Evolutionary conservation across 2,797 vertebrate species (phyloP).

Genomic region (Danio aesculapii): DNA sequence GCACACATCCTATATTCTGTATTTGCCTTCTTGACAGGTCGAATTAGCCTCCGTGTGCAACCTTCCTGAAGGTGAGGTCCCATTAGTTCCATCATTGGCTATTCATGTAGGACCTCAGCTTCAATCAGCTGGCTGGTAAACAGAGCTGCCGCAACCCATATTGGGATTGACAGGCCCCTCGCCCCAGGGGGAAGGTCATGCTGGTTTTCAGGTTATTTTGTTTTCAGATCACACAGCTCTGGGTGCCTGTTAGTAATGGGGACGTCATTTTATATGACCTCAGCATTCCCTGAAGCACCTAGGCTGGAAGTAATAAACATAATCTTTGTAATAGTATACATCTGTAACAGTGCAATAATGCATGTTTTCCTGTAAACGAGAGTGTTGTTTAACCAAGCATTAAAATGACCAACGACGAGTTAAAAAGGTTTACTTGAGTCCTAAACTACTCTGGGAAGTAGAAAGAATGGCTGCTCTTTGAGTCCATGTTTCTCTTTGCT

Average conservation of each 20-base stretch:
- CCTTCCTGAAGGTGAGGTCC: slow-evolving; percentile 48
- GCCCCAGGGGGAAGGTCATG: slow-evolving; percentile 45
- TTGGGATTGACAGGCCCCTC: slow-evolving; percentile 49
- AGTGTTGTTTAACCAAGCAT: neutral
- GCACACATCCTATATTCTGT: slow-evolving; percentile 17
- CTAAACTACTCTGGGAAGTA: slow-evolving; percentile 1
- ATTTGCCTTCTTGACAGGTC: slow-evolving; percentile 37
- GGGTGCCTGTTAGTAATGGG: slow-evolving; percentile 26
- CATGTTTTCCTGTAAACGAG: neutral
- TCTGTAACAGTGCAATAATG: neutral
- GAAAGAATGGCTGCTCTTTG: slow-evolving; percentile 1
- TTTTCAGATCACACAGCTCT: slow-evolving; percentile 41
- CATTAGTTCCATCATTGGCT: slow-evolving; percentile 56
- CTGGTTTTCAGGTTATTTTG: slow-evolving; percentile 58
- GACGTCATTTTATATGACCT: slow-evolving; percentile 24
- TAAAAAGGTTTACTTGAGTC: neutral
- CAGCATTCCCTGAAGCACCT: neutral
- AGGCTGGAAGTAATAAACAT: slow-evolving; percentile 29
- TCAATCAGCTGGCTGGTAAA: slow-evolving; percentile 52
- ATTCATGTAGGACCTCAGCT: slow-evolving; percentile 48
- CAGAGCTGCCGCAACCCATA: slow-evolving; percentile 20
- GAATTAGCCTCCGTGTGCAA: slow-evolving; percentile 43
- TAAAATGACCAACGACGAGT: neutral
- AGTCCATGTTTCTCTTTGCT: slow-evolving; percentile 19
- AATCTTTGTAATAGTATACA: slow-evolving; percentile 17